Evolutionary conservation across 2,797 vertebrate genomes (phyloP), one percentile per base, ranked within the genome.

Genomic region (Eupleurogrammus muticus): DNA sequence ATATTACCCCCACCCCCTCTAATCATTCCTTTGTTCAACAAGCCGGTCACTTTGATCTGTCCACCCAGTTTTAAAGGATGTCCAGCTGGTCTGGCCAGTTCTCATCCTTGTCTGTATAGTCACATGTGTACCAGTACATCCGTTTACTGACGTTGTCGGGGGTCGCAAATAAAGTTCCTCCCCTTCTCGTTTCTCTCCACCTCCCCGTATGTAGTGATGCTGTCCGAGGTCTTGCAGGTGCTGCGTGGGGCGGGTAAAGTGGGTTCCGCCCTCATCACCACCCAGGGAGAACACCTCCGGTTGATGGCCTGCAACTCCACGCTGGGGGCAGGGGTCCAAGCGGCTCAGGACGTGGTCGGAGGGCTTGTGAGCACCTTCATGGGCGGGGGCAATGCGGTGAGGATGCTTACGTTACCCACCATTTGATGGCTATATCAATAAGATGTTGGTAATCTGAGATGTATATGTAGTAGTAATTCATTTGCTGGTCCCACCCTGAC

Each of bases 161-260:
- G 28, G 28, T n/a, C n/a, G 6, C 28, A 28, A 28, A 28, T 28
- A 6, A 28, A 28, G 28, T 28, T 28, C 28, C 55, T 57, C 20
- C 3, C 2, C 38, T 14, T 24, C 65, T n/a, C 58, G 11, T n/a
- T 10, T 36, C 23, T n/a, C 1, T 44, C 21, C 35, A 8, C 12
- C 21, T 65, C 1, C 66, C 2, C 58, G 2, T 36, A 1, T 54
- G 23, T 20, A 94, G 92, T 82, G 80, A 91, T 92, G 91, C 75
- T 93, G 20, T 82, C 88, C 3, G 95, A 95, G 38, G 80, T 94
- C 21, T 17, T 93, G 24, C 90, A 93, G 82, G 94, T 96, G 32
- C 61, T 95, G 24, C 92, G 94, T 0, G 95, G 95, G 12, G 93
- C 91, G 9, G 81, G 93, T 38, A 94, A 90, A 55, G 95, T 96